Evolutionary conservation across 2,797 vertebrate genomes (phyloP).

Genomic region (Percopsis omiscomaycus): DNA sequence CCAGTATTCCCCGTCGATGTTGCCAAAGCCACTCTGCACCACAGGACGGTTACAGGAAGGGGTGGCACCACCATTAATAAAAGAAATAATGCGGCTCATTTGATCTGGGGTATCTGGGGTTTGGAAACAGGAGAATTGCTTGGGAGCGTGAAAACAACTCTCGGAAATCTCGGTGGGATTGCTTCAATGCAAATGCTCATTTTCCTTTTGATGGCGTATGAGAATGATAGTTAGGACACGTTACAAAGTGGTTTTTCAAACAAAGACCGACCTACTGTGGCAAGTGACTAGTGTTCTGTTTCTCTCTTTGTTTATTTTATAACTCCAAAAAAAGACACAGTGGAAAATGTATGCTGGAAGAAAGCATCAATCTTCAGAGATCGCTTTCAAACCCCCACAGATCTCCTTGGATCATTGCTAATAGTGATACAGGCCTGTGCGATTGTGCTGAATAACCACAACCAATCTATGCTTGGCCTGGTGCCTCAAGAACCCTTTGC

Average conservation of each 20-base stretch:
- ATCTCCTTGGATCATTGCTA: slow-evolving; percentile 47
- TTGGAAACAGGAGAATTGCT: slow-evolving; percentile 59
- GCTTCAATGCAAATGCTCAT: slow-evolving; percentile 30
- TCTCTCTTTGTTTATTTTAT: slow-evolving; percentile 12
- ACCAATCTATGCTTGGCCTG: slow-evolving; percentile 54
- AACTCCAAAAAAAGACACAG: slow-evolving; percentile 22
- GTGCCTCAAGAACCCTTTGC: slow-evolving; percentile 59
- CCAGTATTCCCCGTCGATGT: slow-evolving; percentile 94
- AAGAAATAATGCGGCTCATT: slow-evolving; percentile 1
- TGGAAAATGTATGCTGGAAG: slow-evolving; percentile 43
- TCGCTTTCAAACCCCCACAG: slow-evolving; percentile 34
- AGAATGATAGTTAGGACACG: slow-evolving; percentile 34
- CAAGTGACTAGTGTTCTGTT: slow-evolving; percentile 22
- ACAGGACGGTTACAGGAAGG: slow-evolving; percentile 54
- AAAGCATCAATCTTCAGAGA: slow-evolving; percentile 43
- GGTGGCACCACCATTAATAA: background rate
- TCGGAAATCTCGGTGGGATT: slow-evolving; percentile 20
- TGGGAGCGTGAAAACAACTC: slow-evolving; percentile 38
- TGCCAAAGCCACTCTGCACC: slow-evolving; percentile 93
- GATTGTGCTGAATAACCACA: slow-evolving; percentile 48
- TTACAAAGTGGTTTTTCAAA: slow-evolving; percentile 24
- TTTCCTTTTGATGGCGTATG: slow-evolving; percentile 40
- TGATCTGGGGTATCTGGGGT: slow-evolving; percentile 23
- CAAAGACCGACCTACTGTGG: slow-evolving; percentile 2
- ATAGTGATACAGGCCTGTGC: slow-evolving; percentile 41